Conservation (phyloP, 2,113 vertebrate species). For the Tyrannus savana region DNA sequence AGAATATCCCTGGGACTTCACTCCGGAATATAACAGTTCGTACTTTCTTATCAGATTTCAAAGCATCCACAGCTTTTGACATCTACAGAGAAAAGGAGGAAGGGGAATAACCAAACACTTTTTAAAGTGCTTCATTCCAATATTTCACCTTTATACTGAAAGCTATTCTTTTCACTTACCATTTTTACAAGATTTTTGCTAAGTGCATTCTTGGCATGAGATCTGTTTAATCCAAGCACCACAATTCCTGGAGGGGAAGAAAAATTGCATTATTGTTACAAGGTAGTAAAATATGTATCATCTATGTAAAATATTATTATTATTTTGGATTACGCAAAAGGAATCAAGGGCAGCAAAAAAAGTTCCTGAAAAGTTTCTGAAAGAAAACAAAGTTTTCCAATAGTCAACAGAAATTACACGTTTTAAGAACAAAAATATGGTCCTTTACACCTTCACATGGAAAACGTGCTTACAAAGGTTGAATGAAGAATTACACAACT, state of each 20-base stretch:
- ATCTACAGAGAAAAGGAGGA: slow-evolving; percentile 80
- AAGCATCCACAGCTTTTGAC: slow-evolving; percentile 87
- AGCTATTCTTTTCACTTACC: slow-evolving; percentile 79
- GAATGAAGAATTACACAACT: background rate
- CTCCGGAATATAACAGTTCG: slow-evolving; percentile 92
- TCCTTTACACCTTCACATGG: background rate
- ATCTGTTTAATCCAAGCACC: slow-evolving; percentile 93
- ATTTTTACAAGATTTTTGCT: slow-evolving; percentile 92
- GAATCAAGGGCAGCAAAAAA: background rate
- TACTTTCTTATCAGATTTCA: slow-evolving; percentile 93
- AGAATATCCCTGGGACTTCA: slow-evolving; percentile 95
- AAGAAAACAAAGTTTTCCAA: background rate
- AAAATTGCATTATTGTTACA: slow-evolving; percentile 24
- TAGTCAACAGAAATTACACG: background rate
- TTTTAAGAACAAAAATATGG: background rate
- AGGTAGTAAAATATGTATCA: background rate
- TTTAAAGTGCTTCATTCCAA: slow-evolving; percentile 21
- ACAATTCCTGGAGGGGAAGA: slow-evolving; percentile 85
- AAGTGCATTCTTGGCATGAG: slow-evolving; percentile 94
- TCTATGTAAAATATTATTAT: background rate
- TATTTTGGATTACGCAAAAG: background rate
- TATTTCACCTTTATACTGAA: slow-evolving; percentile 5
- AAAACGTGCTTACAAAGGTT: background rate
- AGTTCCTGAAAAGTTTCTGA: background rate
- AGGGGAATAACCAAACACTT: slow-evolving; percentile 42